Evolutionary conservation across 2,888 invertebrate genomes (phyloP), one percentile per base, ranked within the genome.

Genomic region (Ophraella communa): DNA sequence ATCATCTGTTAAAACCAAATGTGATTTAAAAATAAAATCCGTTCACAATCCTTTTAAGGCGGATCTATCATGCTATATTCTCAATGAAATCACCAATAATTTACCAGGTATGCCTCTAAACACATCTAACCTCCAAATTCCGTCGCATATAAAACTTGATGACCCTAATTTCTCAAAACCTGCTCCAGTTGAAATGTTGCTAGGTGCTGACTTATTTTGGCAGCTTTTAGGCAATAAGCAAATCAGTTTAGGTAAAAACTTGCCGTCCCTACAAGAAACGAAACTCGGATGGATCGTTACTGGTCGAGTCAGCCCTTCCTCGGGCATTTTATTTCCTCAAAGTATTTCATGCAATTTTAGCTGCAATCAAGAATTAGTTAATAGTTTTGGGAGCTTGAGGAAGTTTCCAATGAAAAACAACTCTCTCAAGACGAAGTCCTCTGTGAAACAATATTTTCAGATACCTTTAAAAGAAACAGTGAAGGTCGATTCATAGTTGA

Each of bases 401-500:
- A 62, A 27, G 8, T 56, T 24, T 18, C 45, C 14, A 42, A 23
- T 21, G n/a, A 21, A 14, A 61, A 65, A 42, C 4, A 18, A 8
- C 30, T 64, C n/a, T 61, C 66, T 7, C 35, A 61, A 33, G 67
- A 64, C 23, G 67, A 64, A 27, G 1, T 27, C 3, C 27, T 27
- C 8, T 27, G 27, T 27, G 27, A 27, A 27, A 27, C 4, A 27
- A 42, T 58, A 27, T 69, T 66, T 23, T 4, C 20, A 5, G 27
- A 49, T 23, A 64, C 39, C 59, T 27, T 24, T 23, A 21, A 14
- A 54, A 62, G 33, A 51, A 56, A 42, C 18, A 35, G 24, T 18
- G 57, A 68, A 33, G 67, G 62, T n/a, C 56, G 65, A n/a, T 68
- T 68, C 35, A 60, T 70, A 8, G 68, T 71, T 11, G 39, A 53